Percentiles rank a stretch among this genome's conserved stretches.
phyloP scores from a whole-genome alignment of 2,888 invertebrate genomes.

The Catocala fraxini region DNA sequence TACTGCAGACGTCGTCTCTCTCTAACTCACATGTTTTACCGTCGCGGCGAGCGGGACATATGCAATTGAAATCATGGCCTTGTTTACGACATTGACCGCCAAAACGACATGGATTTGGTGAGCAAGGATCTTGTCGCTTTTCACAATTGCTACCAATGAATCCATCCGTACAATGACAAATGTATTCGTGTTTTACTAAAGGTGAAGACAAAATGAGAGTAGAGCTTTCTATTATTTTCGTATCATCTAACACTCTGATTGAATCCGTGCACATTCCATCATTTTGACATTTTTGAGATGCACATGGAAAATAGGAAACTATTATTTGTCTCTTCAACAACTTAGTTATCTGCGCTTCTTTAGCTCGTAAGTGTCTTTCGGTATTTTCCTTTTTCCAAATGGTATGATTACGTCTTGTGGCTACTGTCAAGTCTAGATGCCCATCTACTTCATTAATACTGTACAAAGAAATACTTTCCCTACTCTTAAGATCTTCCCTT shows the following conservation, averaged over 20 bases:
- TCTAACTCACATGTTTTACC: constrained; percentile 95
- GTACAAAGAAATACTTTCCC: constrained; percentile 90
- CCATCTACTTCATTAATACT: constrained; percentile 90
- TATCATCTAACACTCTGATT: constrained; percentile 90
- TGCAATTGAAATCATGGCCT: constrained; percentile 94
- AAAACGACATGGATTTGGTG: constrained; percentile 95
- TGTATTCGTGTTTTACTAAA: constrained; percentile 91
- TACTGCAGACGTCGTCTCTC: constrained; percentile 94
- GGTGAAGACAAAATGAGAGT: constrained; percentile 95
- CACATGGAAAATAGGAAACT: constrained; percentile 94
- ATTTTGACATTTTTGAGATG: constrained; percentile 91
- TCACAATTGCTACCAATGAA: constrained; percentile 95
- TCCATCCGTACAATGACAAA: constrained; percentile 94
- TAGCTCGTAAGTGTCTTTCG: constrained; percentile 89
- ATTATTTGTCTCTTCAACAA: constrained; percentile 88
- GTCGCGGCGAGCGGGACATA: constrained; percentile 92
- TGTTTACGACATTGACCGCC: constrained; percentile 95
- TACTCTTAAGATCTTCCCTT: constrained; percentile 89
- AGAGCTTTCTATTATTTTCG: constrained; percentile 93
- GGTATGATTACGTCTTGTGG: constrained; percentile 87
- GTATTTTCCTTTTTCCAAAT: constrained; percentile 90
- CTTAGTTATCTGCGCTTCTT: constrained; percentile 89
- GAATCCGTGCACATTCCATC: constrained; percentile 92
- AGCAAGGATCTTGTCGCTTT: constrained; percentile 96
- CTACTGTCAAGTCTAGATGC: constrained; percentile 91